Evolutionary conservation across 1,140 invertebrate genomes (phyloP).

Genomic region (Drosophila oshimai): DNA sequence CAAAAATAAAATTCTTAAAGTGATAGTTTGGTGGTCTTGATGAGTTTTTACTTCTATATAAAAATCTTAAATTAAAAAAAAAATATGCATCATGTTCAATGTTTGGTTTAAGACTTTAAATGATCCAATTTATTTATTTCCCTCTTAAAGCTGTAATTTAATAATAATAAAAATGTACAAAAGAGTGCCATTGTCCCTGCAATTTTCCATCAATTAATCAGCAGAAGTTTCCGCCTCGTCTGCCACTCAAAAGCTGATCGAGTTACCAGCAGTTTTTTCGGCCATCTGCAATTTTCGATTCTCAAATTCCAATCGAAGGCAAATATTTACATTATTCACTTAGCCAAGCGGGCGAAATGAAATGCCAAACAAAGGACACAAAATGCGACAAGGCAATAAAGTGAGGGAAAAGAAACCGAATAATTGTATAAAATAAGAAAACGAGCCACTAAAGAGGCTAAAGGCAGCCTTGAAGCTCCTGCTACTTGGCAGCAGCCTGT

Average conservation of each 20-base stretch:
- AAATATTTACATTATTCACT: slow-evolving; percentile 66
- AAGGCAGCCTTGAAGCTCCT: slow-evolving; percentile 10
- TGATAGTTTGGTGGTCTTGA: too few relatives aligned
- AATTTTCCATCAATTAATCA: slow-evolving; percentile 13
- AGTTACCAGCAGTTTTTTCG: slow-evolving; percentile 21
- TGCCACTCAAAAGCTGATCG: slow-evolving; percentile 19
- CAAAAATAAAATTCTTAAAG: too few relatives aligned
- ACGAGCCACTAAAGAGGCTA: slow-evolving; percentile 49
- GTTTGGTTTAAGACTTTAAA: too few relatives aligned
- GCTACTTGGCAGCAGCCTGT: slow-evolving; percentile 19
- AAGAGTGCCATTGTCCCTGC: not conserved
- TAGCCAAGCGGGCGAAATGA: slow-evolving; percentile 7
- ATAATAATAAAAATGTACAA: too few relatives aligned
- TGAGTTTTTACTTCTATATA: too few relatives aligned
- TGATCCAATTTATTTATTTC: not conserved
- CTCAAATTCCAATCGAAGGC: slow-evolving; percentile 61
- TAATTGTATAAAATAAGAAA: slow-evolving; percentile 47
- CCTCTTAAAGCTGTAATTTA: too few relatives aligned
- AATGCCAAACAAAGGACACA: slow-evolving; percentile 40
- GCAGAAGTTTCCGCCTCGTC: not conserved
- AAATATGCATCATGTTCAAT: too few relatives aligned
- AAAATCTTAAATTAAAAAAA: too few relatives aligned
- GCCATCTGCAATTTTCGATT: slow-evolving; percentile 8
- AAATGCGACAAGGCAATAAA: slow-evolving; percentile 19
- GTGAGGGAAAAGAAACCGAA: slow-evolving; percentile 20